These are phyloP conservation scores for Euschistus heros DNA, from an alignment of 1,140 invertebrate genomes.

Conservation along the genomic window DNA sequence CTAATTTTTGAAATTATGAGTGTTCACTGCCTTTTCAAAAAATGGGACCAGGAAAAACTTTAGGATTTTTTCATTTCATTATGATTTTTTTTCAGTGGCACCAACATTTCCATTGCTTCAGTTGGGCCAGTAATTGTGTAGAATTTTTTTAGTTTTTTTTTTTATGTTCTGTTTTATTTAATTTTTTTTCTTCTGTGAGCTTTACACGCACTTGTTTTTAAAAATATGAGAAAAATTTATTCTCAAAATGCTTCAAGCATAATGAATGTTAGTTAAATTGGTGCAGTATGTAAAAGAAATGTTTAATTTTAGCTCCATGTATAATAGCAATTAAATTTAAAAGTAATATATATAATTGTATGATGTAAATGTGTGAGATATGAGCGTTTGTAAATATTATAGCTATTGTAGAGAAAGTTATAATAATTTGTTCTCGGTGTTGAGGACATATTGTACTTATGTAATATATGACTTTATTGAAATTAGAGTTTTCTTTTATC, in stretches of 20 bases:
- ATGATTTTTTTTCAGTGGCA: neutral
- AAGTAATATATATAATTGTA: conserved; percentile 14
- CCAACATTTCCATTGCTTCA: conserved; percentile 1
- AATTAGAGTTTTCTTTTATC: neutral
- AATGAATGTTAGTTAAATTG: neutral
- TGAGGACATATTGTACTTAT: neutral
- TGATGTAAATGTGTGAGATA: conserved; percentile 4
- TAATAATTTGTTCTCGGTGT: neutral
- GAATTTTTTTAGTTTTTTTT: neutral
- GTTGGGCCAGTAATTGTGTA: neutral
- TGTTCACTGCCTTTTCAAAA: conserved; percentile 11
- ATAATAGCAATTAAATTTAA: neutral
- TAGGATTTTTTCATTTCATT: neutral
- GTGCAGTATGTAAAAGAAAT: neutral
- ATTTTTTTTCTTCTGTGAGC: neutral
- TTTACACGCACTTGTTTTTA: neutral
- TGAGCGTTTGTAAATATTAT: conserved; percentile 7
- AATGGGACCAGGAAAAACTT: conserved; percentile 8
- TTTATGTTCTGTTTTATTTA: neutral
- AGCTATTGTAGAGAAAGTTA: neutral
- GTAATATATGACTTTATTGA: conserved; percentile 14
- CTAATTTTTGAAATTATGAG: no score
- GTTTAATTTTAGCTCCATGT: neutral
- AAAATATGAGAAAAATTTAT: neutral
- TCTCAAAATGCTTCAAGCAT: conserved; percentile 2